phyloP scores from a whole-genome alignment of 2,888 invertebrate genomes.

The Diaperis boleti region DNA sequence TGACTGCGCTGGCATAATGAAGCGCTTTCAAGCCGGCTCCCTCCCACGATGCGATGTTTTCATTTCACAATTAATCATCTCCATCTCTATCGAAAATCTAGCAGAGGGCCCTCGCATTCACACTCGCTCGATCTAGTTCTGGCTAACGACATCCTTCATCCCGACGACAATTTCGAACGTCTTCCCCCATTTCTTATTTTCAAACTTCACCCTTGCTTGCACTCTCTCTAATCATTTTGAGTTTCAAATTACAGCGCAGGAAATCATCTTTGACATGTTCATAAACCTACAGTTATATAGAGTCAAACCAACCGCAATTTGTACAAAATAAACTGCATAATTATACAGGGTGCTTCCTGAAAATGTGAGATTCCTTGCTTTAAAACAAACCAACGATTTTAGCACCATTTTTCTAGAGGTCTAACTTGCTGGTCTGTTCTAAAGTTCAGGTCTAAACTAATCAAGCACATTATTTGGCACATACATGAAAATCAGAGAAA shows the following conservation, averaged over 20 bases:
- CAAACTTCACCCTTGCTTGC: conserved; percentile 43
- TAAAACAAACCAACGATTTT: no score
- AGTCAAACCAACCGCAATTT: conserved; percentile 2
- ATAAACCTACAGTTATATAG: conserved; percentile 1
- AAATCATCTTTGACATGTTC: conserved; percentile 14
- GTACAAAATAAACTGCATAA: background rate
- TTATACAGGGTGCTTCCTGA: no score
- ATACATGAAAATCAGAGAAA: no score
- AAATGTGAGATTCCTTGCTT: no score
- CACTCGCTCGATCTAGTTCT: conserved; percentile 39
- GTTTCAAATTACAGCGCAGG: conserved; percentile 30
- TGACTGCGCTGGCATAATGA: conserved; percentile 50
- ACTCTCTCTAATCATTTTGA: conserved; percentile 36
- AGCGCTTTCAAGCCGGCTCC: conserved; percentile 47
- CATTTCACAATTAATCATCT: conserved; percentile 52
- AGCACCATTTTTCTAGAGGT: no score
- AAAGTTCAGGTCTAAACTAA: no score
- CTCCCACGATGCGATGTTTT: conserved; percentile 49
- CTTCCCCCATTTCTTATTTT: conserved; percentile 46
- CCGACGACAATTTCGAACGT: conserved; percentile 45
- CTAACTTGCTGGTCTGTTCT: no score
- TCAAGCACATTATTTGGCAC: no score
- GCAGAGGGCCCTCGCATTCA: conserved; percentile 42
- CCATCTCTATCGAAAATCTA: conserved; percentile 50
- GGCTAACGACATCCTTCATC: conserved; percentile 48